Evolutionary conservation across 2,888 invertebrate species (phyloP).

Genomic region (Clanis bilineata): DNA sequence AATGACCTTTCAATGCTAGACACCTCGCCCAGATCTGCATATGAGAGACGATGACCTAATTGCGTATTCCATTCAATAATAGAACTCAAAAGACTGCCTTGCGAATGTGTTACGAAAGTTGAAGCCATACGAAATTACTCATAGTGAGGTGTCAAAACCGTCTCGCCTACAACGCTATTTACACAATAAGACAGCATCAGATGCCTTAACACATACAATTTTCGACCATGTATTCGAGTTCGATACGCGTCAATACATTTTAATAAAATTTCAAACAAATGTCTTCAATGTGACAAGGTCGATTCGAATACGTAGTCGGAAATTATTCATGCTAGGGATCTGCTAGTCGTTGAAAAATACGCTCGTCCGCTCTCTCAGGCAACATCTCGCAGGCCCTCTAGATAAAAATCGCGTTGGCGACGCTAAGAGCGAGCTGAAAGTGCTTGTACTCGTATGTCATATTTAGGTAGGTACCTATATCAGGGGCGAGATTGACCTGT

Average conservation of each 20-base stretch:
- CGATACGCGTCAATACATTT: no score
- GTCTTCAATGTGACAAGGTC: no score
- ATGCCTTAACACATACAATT: no score
- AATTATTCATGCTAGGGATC: no score
- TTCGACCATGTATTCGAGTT: no score
- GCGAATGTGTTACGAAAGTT: not conserved
- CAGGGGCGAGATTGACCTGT: not conserved
- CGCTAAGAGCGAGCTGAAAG: not conserved
- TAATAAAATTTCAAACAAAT: no score
- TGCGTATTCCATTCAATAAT: not conserved
- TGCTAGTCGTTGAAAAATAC: not conserved
- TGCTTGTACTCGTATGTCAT: not conserved
- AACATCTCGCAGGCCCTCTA: not conserved
- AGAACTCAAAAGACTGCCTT: not conserved
- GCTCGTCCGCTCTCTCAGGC: slow-evolving; percentile 2
- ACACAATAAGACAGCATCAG: not conserved
- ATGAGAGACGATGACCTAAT: not conserved
- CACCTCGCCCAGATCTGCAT: not conserved
- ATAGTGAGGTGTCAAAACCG: not conserved
- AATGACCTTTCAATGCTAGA: not conserved
- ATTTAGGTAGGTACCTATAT: not conserved
- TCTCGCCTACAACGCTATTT: not conserved
- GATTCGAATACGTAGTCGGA: no score
- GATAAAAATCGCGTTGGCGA: not conserved
- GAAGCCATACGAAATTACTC: not conserved